phyloP scores from a whole-genome alignment of 92 coral and sea anemone species.

The Blastomussa wellsi region DNA sequence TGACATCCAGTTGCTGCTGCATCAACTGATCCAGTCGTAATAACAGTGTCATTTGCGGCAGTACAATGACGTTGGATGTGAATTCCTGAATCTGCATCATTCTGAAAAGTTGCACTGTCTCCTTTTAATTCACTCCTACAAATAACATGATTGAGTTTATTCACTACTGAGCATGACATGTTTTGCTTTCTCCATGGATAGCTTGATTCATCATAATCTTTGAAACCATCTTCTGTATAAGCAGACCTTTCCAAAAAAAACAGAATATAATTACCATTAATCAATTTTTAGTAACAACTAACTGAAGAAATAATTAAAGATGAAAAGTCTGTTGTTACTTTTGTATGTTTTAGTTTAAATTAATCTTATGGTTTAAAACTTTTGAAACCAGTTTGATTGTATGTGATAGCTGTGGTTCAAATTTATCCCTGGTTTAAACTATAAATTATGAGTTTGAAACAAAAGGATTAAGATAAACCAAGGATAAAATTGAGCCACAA shows the following conservation, averaged over 20 bases:
- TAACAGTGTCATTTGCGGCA: not conserved
- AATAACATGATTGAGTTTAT: not conserved
- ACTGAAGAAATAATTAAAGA: no score
- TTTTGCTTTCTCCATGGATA: conserved; percentile 52
- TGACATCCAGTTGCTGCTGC: not conserved
- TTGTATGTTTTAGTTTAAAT: no score
- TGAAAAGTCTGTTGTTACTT: no score
- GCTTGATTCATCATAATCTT: conserved; percentile 38
- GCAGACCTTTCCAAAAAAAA: conserved; percentile 52
- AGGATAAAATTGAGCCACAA: no score
- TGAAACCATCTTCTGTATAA: conserved; percentile 62
- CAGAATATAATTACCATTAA: not conserved
- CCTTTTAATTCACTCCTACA: not conserved
- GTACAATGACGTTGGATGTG: not conserved
- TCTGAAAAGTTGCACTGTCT: not conserved
- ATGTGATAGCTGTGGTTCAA: no score
- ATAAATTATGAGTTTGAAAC: no score
- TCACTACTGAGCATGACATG: not conserved
- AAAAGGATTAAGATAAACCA: no score
- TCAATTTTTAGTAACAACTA: not conserved
- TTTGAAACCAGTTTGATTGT: no score
- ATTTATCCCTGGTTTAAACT: no score
- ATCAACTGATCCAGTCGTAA: not conserved
- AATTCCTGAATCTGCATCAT: not conserved
- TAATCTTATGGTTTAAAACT: no score